A percentile compares a stretch with the other conserved stretches of the same genome.
phyloP scores from a whole-genome alignment of 2,113 vertebrate species.

The Nestor notabilis region DNA sequence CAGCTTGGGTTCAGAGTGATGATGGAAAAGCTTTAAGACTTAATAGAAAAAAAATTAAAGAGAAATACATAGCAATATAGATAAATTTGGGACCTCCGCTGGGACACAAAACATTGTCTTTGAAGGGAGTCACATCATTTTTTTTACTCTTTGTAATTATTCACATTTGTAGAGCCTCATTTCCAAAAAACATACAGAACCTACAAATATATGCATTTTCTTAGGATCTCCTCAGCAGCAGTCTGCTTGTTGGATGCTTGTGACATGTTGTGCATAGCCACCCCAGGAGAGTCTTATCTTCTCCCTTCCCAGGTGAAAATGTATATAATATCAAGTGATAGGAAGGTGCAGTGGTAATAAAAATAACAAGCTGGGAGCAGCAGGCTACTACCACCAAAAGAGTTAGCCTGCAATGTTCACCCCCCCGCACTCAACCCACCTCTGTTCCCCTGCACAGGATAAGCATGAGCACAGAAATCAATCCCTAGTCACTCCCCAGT shows the following conservation, averaged over 20 bases:
- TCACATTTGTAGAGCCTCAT: background rate
- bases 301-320: background rate
- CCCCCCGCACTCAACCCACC: fast-evolving
- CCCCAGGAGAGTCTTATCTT: background rate
- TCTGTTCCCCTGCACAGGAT: background rate
- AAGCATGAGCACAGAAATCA: background rate
- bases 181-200: background rate
- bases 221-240: background rate
- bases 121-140: background rate
- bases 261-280: background rate
- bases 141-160: background rate
- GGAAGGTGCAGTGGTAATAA: background rate
- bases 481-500: background rate
- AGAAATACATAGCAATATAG: background rate
- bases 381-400: background rate
- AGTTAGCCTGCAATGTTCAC: background rate
- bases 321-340: background rate
- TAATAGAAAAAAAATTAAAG: background rate
- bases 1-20: background rate
- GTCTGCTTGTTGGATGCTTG: background rate
- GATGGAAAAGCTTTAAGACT: background rate
- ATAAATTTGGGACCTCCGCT: background rate
- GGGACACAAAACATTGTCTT: background rate
- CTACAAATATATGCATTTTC: background rate
- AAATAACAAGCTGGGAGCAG: background rate